A percentile compares a stretch with the other conserved stretches of the same genome.
phyloP scores from a whole-genome alignment of 2,797 vertebrate species.

The Pangasius sanitwongsei region DNA sequence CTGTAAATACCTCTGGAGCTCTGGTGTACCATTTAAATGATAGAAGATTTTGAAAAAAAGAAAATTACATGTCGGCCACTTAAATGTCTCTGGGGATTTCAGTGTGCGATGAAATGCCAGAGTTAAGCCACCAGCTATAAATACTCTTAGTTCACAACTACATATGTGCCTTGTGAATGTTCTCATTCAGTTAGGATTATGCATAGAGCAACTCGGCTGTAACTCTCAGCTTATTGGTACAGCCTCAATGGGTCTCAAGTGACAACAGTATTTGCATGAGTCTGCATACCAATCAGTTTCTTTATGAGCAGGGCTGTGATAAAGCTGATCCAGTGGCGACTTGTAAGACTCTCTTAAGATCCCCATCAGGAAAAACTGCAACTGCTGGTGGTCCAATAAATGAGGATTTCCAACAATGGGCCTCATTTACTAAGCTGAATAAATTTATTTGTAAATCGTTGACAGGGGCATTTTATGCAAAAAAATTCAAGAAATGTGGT shows the following conservation, averaged over 20 bases:
- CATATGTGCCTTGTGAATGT: constrained; percentile 21
- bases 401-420: not conserved
- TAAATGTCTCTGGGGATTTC: not conserved
- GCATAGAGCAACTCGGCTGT: constrained; percentile 39
- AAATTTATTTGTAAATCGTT: not conserved
- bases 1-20: not conserved
- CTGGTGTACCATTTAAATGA: not conserved
- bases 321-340: constrained; percentile 32
- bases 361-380: not conserved
- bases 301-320: constrained; percentile 28
- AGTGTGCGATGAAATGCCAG: not conserved
- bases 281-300: constrained; percentile 51
- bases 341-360: constrained; percentile 4
- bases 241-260: constrained; percentile 40
- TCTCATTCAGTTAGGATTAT: constrained; percentile 26
- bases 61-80: not conserved
- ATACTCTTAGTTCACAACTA: constrained; percentile 25
- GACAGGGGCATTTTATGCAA: not conserved
- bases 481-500: not conserved
- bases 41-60: no score
- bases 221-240: constrained; percentile 50
- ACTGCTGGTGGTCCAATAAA: not conserved
- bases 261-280: constrained; percentile 51
- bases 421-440: not conserved
- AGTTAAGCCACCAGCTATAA: constrained; percentile 21